Evolutionary conservation across 2,888 invertebrate species (phyloP).

Genomic region (Volucella bombylans): DNA sequence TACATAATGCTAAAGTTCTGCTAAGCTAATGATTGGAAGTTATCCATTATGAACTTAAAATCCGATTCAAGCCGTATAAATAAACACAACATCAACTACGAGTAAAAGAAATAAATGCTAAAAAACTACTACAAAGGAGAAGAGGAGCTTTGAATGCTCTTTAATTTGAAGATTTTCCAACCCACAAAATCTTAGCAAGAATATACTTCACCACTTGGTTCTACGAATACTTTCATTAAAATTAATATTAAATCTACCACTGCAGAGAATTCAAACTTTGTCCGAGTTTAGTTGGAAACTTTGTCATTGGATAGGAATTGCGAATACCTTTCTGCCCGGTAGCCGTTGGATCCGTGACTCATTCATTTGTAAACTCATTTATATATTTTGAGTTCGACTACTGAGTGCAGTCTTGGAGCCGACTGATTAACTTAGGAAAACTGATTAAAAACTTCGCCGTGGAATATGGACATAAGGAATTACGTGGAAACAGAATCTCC

Average conservation of each 20-base stretch:
- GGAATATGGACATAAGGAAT: not conserved
- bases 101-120: not conserved
- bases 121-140: not conserved
- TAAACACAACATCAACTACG: slow-evolving; percentile 11
- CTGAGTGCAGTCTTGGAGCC: not conserved
- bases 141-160: slow-evolving; percentile 2
- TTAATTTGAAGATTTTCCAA: slow-evolving; percentile 27
- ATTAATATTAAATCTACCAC: slow-evolving; percentile 42
- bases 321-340: not conserved
- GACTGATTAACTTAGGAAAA: slow-evolving; percentile 28
- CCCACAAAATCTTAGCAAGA: slow-evolving; percentile 7
- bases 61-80: slow-evolving; percentile 32
- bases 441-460: slow-evolving; percentile 42
- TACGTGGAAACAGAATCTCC: no score
- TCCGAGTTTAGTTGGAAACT: slow-evolving; percentile 31
- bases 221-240: slow-evolving; percentile 11
- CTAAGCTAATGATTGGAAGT: slow-evolving; percentile 15
- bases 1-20: slow-evolving; percentile 36
- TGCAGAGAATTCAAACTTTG: slow-evolving; percentile 24
- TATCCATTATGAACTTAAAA: slow-evolving; percentile 35
- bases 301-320: slow-evolving; percentile 20
- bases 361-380: slow-evolving; percentile 14
- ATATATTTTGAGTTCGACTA: not conserved
- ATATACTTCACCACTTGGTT: not conserved
- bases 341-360: not conserved